phyloP scores from a whole-genome alignment of 2,797 vertebrate genomes.

The Labroides dimidiatus region DNA sequence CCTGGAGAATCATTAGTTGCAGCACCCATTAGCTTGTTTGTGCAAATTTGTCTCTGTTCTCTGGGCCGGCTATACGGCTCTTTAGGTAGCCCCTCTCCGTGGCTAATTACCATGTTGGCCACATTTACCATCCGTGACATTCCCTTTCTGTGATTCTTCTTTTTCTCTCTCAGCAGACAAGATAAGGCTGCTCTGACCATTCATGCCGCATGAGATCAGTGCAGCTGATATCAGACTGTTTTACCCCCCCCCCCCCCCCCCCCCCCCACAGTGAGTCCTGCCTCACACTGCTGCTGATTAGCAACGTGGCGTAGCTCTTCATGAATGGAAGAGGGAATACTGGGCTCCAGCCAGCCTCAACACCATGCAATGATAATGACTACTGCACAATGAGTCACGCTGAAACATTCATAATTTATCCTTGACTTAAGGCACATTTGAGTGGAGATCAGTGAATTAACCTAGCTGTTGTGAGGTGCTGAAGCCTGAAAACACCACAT shows the following conservation, averaged over 20 bases:
- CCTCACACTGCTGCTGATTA: slow-evolving; percentile 71
- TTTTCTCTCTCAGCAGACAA: slow-evolving; percentile 66
- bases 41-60: slow-evolving; percentile 73
- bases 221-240: slow-evolving; percentile 67
- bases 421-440: slow-evolving; percentile 35
- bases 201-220: slow-evolving; percentile 75
- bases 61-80: slow-evolving; percentile 49
- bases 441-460: slow-evolving; percentile 1
- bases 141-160: slow-evolving; percentile 75
- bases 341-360: slow-evolving; percentile 52
- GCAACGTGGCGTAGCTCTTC: slow-evolving; percentile 47
- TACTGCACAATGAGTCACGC: slow-evolving; percentile 48
- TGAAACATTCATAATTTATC: slow-evolving; percentile 45
- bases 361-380: slow-evolving; percentile 66
- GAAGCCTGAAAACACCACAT: slow-evolving; percentile 36
- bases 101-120: slow-evolving; percentile 80
- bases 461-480: slow-evolving; percentile 9
- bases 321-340: slow-evolving; percentile 69
- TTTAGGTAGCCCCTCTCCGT: slow-evolving; percentile 57
- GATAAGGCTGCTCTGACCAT: slow-evolving; percentile 75
- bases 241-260: slow-evolving; percentile 48
- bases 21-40: slow-evolving; percentile 79
- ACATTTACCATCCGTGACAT: slow-evolving; percentile 81
- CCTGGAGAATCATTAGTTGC: slow-evolving; percentile 77
- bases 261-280: slow-evolving; percentile 48